Evolutionary conservation across 2,888 invertebrate genomes (phyloP), one percentile per base, ranked within the genome.

Genomic region (Rugalucina vietnamica): DNA sequence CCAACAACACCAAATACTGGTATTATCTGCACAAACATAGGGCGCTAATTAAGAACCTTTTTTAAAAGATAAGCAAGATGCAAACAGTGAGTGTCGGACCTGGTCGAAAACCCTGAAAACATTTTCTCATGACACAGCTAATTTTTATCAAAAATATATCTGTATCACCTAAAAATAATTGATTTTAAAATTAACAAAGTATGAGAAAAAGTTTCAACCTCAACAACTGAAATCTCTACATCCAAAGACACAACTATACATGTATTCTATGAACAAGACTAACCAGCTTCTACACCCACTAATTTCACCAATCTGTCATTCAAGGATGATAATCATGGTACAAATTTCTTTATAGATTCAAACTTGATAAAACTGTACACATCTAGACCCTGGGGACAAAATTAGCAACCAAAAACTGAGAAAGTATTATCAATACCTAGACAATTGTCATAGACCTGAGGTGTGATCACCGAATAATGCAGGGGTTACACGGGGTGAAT

Each of bases 291-390:
- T n/a, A n/a, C n/a, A n/a, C n/a, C n/a, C n/a, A n/a, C 65, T 65
- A 34, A 29, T 34, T 18, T 65, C 8, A 24, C 32, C 65, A 65
- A 65, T 34, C 32, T 65, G 65, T 21, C 24, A 65, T 4, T 34
- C 65, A 65, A 21, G 34, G 8, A 34, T 18, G 65, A 65, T 65
- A 65, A 65, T 65, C 65, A 34, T 34, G 34, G 12, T 34, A 12
- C 65, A 34, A 32, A 21, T 65, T 65, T 34, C n/a, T n/a, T 65
- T 43, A 21, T 34, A 65, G 65, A 34, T 65, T 65, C 8, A 65
- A 65, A 65, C 65, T 34, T 32, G 65, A 65, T 65, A 65, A 65
- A 65, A 65, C 32, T 24, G 12, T 34, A 65, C 65, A 65, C 65
- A 65, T 34, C 34, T 18, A n/a, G 34, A 34, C 65, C 65, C 34